Evolutionary conservation across 2,113 vertebrate species (phyloP), one percentile per base, ranked within the genome.

Genomic region (Asarcornis scutulata): DNA sequence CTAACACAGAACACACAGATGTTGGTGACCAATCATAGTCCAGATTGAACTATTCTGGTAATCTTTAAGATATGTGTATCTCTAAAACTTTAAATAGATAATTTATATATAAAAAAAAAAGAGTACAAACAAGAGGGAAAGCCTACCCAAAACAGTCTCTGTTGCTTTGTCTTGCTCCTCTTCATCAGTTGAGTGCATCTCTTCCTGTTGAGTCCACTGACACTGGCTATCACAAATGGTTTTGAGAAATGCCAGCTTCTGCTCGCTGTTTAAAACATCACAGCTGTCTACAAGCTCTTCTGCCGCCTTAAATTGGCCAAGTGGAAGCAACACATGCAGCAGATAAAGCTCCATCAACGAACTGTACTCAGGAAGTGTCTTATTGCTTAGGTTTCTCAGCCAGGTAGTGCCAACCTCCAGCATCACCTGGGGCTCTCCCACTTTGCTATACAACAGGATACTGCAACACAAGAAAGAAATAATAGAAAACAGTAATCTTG

Each of bases 371-470:
- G 98, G 73, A 3, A 96, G 88, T 9, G 79, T 85, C 92, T 88
- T 95, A 77, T 99, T 99, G 77, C 71, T 78, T 1, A 83, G 86
- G n/a, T 97, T 97, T 87, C 71, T 94, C 53, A 99, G 92, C 99
- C 99, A 99, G 59, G 93, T 95, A 32, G 95, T 73, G 86, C 98
- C 97, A 4, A 92, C 95, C 50, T 99, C 98, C 95, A 98, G 97
- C 97, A 99, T 96, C 72, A 90, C 95, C 46, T 96, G 98, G 9
- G 98, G 98, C 92, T 99, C 98, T 23, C 96, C 71, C 94, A 99
- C 99, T 83, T 98, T 98, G 83, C 98, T 98, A 95, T 99, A 99
- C 12, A 99, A 96, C 53, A 99, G 98, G 91, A 99, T 97, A 84
- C 99, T 98, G 97, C n/a, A 94, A 82, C 1, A 82, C 62, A 80